Percentiles rank a stretch among this genome's conserved stretches.
phyloP scores from a whole-genome alignment of 30 jellyfish, hydroid and myxozoan genomes.

The Nemopilema nomurai region DNA sequence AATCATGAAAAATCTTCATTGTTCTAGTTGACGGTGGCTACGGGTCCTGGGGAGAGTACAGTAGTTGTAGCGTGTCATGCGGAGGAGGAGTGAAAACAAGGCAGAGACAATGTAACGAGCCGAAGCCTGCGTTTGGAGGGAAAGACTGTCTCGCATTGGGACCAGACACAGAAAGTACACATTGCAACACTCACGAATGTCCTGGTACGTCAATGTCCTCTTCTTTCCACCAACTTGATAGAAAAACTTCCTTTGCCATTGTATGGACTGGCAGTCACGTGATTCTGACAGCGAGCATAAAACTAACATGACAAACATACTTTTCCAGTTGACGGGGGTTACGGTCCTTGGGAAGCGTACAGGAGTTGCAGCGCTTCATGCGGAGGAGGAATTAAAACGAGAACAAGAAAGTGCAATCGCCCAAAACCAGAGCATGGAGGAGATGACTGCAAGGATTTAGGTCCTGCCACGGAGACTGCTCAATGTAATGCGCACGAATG shows the following conservation, averaged over 20 bases:
- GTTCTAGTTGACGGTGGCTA: not conserved
- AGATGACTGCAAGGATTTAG: conserved; percentile 2
- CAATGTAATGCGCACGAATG: conserved; percentile 15
- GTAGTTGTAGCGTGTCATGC: not conserved
- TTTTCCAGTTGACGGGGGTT: conserved; percentile 33
- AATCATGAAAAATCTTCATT: no score
- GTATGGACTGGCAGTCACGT: no score
- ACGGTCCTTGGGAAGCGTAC: conserved; percentile 10
- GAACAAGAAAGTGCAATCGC: conserved; percentile 6
- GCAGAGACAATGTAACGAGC: not conserved
- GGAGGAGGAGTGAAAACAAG: not conserved
- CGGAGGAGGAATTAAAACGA: conserved; percentile 28
- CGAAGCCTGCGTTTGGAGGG: not conserved
- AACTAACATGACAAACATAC: not conserved
- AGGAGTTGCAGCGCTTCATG: conserved; percentile 16
- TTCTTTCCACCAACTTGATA: not conserved
- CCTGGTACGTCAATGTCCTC: not conserved
- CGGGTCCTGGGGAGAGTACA: not conserved
- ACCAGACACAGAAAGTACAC: not conserved
- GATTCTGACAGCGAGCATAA: no score
- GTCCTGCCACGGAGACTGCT: not conserved
- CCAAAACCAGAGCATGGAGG: conserved; percentile 50
- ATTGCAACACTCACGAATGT: conserved; percentile 5
- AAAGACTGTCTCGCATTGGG: not conserved
- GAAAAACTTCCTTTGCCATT: not conserved